Conservation (phyloP, 2,888 invertebrate genomes). For the Drosophila cracens region DNA sequence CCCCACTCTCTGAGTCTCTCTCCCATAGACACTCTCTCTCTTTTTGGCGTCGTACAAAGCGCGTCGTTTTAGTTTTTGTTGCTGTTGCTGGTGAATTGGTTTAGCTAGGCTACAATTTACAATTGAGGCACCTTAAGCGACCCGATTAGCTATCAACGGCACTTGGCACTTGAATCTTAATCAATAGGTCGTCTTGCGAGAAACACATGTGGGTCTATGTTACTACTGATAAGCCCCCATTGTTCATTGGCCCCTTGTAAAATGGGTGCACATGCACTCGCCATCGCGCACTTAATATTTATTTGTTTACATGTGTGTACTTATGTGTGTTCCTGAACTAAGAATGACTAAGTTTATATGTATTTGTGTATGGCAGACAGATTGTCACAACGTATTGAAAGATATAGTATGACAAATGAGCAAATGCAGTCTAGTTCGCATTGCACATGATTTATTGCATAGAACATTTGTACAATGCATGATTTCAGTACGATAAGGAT, state of each 20-base stretch:
- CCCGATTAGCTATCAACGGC: constrained; percentile 66
- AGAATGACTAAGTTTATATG: not conserved
- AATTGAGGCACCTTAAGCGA: constrained; percentile 57
- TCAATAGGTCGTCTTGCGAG: constrained; percentile 31
- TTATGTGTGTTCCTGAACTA: not conserved
- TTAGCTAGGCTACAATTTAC: constrained; percentile 45
- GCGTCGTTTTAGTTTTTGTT: constrained; percentile 24
- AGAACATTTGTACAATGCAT: not conserved
- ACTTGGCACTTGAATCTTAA: constrained; percentile 59
- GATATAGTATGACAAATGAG: not conserved
- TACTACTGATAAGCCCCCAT: constrained; percentile 58
- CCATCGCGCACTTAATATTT: constrained; percentile 10
- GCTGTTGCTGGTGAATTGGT: constrained; percentile 25
- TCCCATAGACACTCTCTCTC: not conserved
- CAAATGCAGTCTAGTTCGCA: not conserved
- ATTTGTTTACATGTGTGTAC: not conserved
- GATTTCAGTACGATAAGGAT: not conserved
- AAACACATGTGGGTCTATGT: constrained; percentile 30
- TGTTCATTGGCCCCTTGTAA: constrained; percentile 58
- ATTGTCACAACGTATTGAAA: not conserved
- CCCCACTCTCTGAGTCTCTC: not conserved
- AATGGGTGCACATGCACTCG: constrained; percentile 66
- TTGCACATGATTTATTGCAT: not conserved
- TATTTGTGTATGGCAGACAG: not conserved
- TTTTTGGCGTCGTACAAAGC: constrained; percentile 28